These are phyloP conservation scores for Drosophila suzukii DNA, from an alignment of 1,140 invertebrate species.

Conservation along the genomic window DNA sequence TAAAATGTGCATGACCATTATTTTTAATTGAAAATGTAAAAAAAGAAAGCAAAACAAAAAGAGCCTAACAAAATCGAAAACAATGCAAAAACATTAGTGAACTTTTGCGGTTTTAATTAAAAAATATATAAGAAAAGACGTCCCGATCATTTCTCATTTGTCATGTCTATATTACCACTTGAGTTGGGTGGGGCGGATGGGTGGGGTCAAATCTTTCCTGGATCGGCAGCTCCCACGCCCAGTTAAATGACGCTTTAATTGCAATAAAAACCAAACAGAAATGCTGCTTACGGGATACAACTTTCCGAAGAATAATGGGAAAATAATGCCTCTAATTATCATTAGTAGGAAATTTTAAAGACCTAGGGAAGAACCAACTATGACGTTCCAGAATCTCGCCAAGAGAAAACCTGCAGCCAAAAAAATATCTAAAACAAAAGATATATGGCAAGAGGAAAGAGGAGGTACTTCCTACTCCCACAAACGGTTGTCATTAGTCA, in stretches of 20 bases:
- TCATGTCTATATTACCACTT: constrained; percentile 49
- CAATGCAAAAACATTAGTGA: constrained; percentile 50
- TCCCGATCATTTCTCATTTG: constrained; percentile 59
- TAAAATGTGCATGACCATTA: constrained; percentile 53
- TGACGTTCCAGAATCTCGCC: constrained; percentile 64
- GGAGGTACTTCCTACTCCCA: constrained; percentile 42
- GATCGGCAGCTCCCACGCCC: constrained; percentile 65
- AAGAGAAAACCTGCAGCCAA: constrained; percentile 60
- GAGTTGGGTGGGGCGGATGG: constrained; percentile 24
- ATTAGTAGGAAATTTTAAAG: constrained; percentile 70
- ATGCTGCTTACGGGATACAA: constrained; percentile 31
- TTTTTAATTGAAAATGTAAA: constrained; percentile 62
- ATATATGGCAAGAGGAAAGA: constrained; percentile 1
- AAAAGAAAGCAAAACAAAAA: constrained; percentile 27
- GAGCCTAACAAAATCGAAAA: constrained; percentile 17
- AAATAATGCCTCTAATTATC: constrained; percentile 80
- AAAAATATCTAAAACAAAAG: constrained; percentile 37
- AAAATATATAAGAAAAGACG: constrained; percentile 15
- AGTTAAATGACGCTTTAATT: constrained; percentile 77
- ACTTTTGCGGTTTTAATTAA: constrained; percentile 65
- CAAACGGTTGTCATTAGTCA: constrained; percentile 71
- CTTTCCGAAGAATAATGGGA: constrained; percentile 73
- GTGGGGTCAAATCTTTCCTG: constrained; percentile 14
- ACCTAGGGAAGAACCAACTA: constrained; percentile 29
- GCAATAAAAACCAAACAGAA: constrained; percentile 60